These are phyloP conservation scores for Paramacrobiotus metropolitanus DNA, from an alignment of 1,140 invertebrate species.

Conservation along the genomic window DNA sequence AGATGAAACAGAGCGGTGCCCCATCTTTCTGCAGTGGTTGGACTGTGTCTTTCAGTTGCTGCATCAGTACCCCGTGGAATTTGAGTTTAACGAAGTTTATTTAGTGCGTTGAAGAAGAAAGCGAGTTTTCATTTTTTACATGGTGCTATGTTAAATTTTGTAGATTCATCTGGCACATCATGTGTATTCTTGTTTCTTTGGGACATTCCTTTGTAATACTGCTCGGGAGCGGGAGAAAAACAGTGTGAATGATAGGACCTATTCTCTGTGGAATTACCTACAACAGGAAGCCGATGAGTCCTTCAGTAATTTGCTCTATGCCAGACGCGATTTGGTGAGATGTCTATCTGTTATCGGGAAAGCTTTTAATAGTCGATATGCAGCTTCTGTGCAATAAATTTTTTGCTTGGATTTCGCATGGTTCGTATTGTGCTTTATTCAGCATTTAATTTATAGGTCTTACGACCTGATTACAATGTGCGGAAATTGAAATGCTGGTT, in stretches of 20 bases:
- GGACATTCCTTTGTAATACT: constrained; percentile 84
- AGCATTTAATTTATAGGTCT: constrained; percentile 32
- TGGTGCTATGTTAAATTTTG: no score
- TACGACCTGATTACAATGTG: constrained; percentile 60
- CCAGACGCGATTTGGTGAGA: constrained; percentile 20
- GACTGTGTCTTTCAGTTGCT: constrained; percentile 84
- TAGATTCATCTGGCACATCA: constrained; percentile 85
- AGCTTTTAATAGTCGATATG: no score
- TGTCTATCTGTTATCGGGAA: no score
- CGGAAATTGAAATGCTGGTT: constrained; percentile 57
- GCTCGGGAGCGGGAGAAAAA: constrained; percentile 42
- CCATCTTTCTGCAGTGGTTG: constrained; percentile 91
- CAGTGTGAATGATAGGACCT: constrained; percentile 42
- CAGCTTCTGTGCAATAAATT: no score
- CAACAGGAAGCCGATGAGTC: constrained; percentile 30
- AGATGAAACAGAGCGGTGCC: constrained; percentile 70
- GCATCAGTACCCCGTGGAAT: constrained; percentile 64
- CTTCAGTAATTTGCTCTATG: constrained; percentile 66
- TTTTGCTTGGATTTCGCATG: no score
- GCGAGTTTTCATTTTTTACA: no score
- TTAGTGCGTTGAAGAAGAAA: no score
- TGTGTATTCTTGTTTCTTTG: constrained; percentile 81
- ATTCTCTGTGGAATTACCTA: constrained; percentile 67
- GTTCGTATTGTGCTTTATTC: constrained; percentile 6
- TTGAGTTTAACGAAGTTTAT: constrained; percentile 80